Conservation (phyloP, 2,797 vertebrate genomes). For the Leuciscus waleckii region DNA sequence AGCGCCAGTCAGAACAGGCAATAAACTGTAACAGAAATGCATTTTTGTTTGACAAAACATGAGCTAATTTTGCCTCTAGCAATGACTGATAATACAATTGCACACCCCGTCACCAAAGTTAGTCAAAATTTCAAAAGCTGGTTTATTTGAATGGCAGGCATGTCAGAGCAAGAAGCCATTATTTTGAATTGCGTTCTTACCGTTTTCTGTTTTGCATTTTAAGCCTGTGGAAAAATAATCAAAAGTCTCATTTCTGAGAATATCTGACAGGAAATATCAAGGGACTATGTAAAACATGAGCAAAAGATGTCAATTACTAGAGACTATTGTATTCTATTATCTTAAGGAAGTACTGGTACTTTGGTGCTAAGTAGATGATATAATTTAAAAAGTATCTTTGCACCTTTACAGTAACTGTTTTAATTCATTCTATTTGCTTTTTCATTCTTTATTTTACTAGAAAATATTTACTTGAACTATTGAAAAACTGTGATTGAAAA, state of each 20-base stretch:
- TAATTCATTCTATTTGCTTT: not conserved
- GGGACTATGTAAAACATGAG: not conserved
- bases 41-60: constrained; percentile 18
- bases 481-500: not conserved
- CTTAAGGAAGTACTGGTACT: not conserved
- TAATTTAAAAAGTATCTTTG: not conserved
- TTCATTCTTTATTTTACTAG: not conserved
- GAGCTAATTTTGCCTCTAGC: constrained; percentile 30
- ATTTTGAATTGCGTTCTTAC: constrained; percentile 42
- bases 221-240: constrained; percentile 22
- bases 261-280: not conserved
- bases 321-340: not conserved
- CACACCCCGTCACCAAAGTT: constrained; percentile 31
- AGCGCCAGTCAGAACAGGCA: not conserved
- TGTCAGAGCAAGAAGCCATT: constrained; percentile 41
- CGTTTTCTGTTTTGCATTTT: not conserved
- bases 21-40: constrained; percentile 15
- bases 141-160: constrained; percentile 49
- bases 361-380: not conserved
- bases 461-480: not conserved
- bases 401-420: not conserved
- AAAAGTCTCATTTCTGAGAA: constrained; percentile 7
- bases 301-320: not conserved
- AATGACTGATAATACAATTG: constrained; percentile 44
- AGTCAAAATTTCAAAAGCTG: not conserved